These are phyloP conservation scores for Paedocypris sp. DNA, from an alignment of 2,113 vertebrate species.

Conservation along the genomic window DNA sequence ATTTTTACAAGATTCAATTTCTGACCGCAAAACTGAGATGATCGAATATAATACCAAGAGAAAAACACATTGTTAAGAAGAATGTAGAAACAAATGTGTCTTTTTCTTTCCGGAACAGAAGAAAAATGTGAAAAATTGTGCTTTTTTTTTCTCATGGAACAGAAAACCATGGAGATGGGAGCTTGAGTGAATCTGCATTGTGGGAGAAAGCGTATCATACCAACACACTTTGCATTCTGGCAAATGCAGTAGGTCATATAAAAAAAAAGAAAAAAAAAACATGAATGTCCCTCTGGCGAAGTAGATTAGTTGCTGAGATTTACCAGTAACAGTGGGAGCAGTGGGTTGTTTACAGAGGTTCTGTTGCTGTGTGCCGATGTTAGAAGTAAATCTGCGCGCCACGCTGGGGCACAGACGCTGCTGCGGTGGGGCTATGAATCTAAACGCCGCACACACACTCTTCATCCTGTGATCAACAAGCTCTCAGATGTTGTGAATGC, in stretches of 20 bases:
- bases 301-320: not conserved
- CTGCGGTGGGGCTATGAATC: not conserved
- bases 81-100: too few species aligned
- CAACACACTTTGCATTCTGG: not conserved
- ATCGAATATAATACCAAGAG: too few species aligned
- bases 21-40: too few species aligned
- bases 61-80: too few species aligned
- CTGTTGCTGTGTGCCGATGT: constrained; percentile 9
- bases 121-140: too few species aligned
- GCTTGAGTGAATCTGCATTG: constrained; percentile 3
- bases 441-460: constrained; percentile 4
- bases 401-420: not conserved
- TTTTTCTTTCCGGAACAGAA: too few species aligned
- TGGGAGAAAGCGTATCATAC: not conserved
- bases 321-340: not conserved
- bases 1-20: too few species aligned
- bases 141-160: too few species aligned
- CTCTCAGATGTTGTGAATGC: constrained; percentile 40
- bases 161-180: not conserved
- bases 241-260: not conserved
- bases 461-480: constrained; percentile 43
- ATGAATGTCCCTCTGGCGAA: not conserved
- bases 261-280: not conserved
- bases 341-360: not conserved
- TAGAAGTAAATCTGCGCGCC: not conserved